phyloP scores from a whole-genome alignment of 2,888 invertebrate species.

The Xestia rhomboidea region DNA sequence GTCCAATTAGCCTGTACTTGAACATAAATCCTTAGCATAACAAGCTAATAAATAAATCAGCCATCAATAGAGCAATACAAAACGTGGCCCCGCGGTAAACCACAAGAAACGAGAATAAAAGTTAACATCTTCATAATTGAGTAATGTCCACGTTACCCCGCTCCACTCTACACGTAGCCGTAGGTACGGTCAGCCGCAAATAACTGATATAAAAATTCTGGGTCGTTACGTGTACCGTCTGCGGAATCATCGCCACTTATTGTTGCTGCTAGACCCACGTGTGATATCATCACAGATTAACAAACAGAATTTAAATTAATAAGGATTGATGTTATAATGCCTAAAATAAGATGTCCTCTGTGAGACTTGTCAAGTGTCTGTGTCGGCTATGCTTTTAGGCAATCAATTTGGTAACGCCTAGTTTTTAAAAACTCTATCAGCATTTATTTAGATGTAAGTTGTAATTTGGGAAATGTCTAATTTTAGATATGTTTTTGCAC shows the following conservation, averaged over 20 bases:
- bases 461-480: neutral
- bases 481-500: neutral
- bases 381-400: no score
- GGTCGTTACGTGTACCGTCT: slow-evolving; percentile 69
- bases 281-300: slow-evolving; percentile 42
- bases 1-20: neutral
- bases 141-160: slow-evolving; percentile 4
- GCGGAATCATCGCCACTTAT: slow-evolving; percentile 73
- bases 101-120: slow-evolving; percentile 23
- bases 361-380: neutral
- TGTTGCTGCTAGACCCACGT: slow-evolving; percentile 65
- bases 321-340: slow-evolving; percentile 6
- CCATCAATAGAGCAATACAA: slow-evolving; percentile 9
- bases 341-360: slow-evolving; percentile 24
- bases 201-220: slow-evolving; percentile 67
- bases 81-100: slow-evolving; percentile 28
- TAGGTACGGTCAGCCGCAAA: slow-evolving; percentile 48
- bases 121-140: neutral
- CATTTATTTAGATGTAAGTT: neutral
- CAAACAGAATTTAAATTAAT: neutral
- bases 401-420: no score
- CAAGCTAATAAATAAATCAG: slow-evolving; percentile 18
- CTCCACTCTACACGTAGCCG: slow-evolving; percentile 34
- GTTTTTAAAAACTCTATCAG: no score
- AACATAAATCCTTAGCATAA: neutral